Conservation (phyloP, 2,113 vertebrate species). For the Synchiropus splendidus region DNA sequence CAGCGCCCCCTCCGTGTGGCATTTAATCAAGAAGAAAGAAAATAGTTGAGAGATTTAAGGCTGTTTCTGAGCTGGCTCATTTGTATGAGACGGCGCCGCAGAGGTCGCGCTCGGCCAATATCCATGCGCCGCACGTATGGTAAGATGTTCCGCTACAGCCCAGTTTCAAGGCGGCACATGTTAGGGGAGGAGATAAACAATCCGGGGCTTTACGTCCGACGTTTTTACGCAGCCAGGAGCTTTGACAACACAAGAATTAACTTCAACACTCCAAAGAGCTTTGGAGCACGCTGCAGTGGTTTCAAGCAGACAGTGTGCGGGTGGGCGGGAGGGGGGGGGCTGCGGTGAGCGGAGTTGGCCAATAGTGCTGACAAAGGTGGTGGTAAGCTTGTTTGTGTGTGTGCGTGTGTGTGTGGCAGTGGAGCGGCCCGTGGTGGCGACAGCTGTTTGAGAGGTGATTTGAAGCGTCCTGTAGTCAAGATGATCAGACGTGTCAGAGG, state of each 20-base stretch:
- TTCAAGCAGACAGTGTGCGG: slow-evolving; percentile 35
- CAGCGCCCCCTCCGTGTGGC: slow-evolving; percentile 4
- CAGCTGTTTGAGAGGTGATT: no score
- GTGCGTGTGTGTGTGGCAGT: slow-evolving; percentile 4
- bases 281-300: slow-evolving; percentile 35
- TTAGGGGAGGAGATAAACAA: slow-evolving; percentile 12
- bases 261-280: slow-evolving; percentile 27
- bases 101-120: slow-evolving; percentile 3
- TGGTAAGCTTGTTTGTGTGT: slow-evolving; percentile 27
- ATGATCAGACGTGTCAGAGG: no score
- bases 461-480: no score
- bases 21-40: slow-evolving; percentile 15
- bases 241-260: slow-evolving; percentile 38
- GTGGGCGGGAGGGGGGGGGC: slow-evolving; percentile 17
- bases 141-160: slow-evolving; percentile 1
- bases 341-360: slow-evolving; percentile 20
- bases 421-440: no score
- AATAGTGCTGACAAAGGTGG: slow-evolving; percentile 50
- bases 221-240: slow-evolving; percentile 26
- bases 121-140: slow-evolving; percentile 1
- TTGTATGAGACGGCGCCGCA: not conserved
- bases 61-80: slow-evolving; percentile 3
- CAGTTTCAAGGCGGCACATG: slow-evolving; percentile 10
- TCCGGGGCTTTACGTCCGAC: slow-evolving; percentile 10
- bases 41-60: slow-evolving; percentile 1